Conservation (phyloP, 2,888 invertebrate species). For the Rhingia campestris region DNA sequence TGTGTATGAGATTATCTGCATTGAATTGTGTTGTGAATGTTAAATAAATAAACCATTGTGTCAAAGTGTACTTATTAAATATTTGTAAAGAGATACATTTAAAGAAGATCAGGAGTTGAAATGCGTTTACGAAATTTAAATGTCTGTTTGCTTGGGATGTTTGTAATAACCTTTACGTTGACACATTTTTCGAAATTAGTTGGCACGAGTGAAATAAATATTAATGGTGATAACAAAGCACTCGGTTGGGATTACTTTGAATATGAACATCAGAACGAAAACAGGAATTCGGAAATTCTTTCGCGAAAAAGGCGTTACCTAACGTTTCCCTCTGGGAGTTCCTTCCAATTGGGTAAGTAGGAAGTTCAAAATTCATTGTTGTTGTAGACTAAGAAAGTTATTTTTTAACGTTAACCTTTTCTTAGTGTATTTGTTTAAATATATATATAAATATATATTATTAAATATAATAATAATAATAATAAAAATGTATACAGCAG, state of each 20-base stretch:
- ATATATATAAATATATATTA: no score
- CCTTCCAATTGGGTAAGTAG: conserved; percentile 82
- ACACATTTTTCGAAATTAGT: conserved; percentile 9
- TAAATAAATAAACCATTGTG: conserved; percentile 1
- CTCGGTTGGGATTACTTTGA: conserved; percentile 4
- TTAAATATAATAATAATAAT: no score
- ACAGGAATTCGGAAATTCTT: conserved; percentile 76
- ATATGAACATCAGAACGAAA: conserved; percentile 52
- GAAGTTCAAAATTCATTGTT: background rate
- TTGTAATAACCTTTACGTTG: background rate
- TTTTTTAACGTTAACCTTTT: no score
- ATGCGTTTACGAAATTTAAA: background rate
- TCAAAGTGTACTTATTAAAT: background rate
- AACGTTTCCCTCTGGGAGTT: conserved; percentile 84
- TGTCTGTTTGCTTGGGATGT: background rate
- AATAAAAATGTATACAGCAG: no score
- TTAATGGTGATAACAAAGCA: background rate
- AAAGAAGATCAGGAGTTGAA: background rate
- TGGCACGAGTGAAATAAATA: background rate
- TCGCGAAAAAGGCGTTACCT: conserved; percentile 83
- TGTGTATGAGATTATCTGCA: conserved; percentile 11
- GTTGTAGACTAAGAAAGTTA: background rate
- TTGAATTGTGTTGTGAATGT: background rate
- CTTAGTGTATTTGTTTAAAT: no score
- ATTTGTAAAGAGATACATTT: background rate